These are phyloP conservation scores for Drosophila nigrodunni DNA, from an alignment of 1,140 invertebrate genomes.

Conservation along the genomic window DNA sequence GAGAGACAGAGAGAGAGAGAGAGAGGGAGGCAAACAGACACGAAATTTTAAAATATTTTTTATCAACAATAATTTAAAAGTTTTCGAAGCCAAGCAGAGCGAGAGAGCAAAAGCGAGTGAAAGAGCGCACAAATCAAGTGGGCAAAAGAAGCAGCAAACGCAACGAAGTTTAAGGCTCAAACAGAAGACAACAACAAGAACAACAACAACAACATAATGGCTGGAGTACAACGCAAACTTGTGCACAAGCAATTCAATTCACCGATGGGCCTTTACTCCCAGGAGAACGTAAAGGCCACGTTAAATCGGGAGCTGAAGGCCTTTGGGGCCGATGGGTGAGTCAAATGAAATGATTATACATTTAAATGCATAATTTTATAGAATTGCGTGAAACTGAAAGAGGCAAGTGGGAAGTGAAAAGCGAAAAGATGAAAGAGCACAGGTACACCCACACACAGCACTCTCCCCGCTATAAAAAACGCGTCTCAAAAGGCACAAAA, in stretches of 20 bases:
- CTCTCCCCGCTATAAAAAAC: neutral
- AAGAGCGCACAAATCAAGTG: constrained; percentile 31
- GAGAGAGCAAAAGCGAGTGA: constrained; percentile 13
- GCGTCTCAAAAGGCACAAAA: constrained; percentile 21
- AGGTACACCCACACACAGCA: neutral
- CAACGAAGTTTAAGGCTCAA: constrained; percentile 25
- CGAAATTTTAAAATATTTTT: constrained; percentile 71
- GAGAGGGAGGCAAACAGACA: neutral
- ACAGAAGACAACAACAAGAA: constrained; percentile 34
- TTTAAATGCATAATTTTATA: constrained; percentile 82
- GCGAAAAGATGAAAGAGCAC: constrained; percentile 20
- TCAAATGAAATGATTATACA: constrained; percentile 80
- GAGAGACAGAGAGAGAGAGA: constrained; percentile 1
- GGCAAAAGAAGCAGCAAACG: constrained; percentile 29
- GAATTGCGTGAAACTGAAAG: constrained; percentile 60
- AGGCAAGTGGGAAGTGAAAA: neutral
- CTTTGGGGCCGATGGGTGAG: constrained; percentile 92
- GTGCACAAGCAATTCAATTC: constrained; percentile 96
- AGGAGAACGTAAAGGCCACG: constrained; percentile 92
- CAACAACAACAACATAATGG: constrained; percentile 85
- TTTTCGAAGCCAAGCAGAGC: constrained; percentile 61
- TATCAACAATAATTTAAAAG: constrained; percentile 80
- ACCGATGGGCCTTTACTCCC: constrained; percentile 94
- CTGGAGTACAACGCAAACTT: constrained; percentile 87
- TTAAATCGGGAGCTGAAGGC: constrained; percentile 91